Evolutionary conservation across 2,113 vertebrate genomes (phyloP), one percentile per base, ranked within the genome.

Genomic region (Aphyosemion australe): DNA sequence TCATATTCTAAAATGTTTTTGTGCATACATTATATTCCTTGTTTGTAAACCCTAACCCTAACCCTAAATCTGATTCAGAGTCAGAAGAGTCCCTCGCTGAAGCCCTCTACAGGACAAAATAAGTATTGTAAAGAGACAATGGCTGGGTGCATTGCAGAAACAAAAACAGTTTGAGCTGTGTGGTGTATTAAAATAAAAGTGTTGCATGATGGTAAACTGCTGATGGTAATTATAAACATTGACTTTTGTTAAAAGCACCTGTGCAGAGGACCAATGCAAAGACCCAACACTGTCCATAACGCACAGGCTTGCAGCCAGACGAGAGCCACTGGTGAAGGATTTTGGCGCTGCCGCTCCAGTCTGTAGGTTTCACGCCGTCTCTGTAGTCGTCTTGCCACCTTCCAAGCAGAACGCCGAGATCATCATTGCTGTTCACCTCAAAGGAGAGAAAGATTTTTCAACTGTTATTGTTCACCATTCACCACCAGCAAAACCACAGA

Each of bases 231-330:
- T 37, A 2, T 37, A 37, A 10, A 37, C 6, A 37, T 10, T 15
- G 21, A 9, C 4, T 11, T 51, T 1, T 16, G 32, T 26, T 63
- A 1, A 49, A 49, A 61, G 31, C 57, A 89, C 88, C 86, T 79
- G 86, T 88, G 75, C 86, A 90, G 74, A 90, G 77, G 62, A 90
- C 79, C 0, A 72, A 65, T 14, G 86, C 88, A 67, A 83, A 90
- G 2, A 90, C 88, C 86, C 86, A 88, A 10, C 81, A 90, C 55
- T 90, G 88, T n/a, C 88, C 86, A 14, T 87, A 90, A 39, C 71
- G 65, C 20, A 90, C 86, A 0, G 86, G 77, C 1, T n/a, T 74
- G 51, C 14, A 84, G 13, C 61, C 76, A 43, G 81, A 83, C 0
- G 70, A 70, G 18, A 32, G 20, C 88, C 86, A 90, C 1, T 9